Percentiles rank a stretch among this genome's conserved stretches.
Conservation (phyloP, 2,113 vertebrate species). For the Rattus rattus region DNA sequence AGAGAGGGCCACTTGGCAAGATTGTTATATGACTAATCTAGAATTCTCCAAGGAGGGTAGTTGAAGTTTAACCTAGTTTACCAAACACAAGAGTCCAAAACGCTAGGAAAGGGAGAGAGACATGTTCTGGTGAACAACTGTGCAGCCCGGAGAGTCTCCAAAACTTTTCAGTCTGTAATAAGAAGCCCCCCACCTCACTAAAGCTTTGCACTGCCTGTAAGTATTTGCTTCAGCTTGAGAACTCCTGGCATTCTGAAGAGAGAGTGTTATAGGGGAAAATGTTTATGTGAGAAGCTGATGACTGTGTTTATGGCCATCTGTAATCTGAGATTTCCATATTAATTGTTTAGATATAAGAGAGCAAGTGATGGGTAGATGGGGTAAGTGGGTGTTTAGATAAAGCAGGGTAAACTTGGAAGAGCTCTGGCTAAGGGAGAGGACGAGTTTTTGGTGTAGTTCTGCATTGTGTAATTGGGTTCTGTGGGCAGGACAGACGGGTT, state of each 20-base stretch:
- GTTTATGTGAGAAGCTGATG: not conserved
- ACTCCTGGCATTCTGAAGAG: rapidly evolving
- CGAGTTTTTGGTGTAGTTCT: not conserved
- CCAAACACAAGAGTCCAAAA: not conserved
- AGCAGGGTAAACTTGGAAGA: not conserved
- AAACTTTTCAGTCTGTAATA: not conserved
- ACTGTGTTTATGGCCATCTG: not conserved
- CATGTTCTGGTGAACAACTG: not conserved
- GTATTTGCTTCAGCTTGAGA: not conserved
- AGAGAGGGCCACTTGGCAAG: not conserved
- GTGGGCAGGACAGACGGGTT: not conserved
- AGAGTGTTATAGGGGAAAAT: not conserved
- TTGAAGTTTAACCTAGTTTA: not conserved
- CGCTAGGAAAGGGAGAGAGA: not conserved
- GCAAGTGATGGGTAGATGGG: not conserved
- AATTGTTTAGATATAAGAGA: not conserved
- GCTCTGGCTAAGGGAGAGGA: not conserved
- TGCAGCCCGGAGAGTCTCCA: not conserved
- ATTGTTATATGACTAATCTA: not conserved
- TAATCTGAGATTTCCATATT: not conserved
- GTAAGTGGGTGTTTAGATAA: not conserved
- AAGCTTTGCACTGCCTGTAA: not conserved
- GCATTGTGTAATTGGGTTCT: not conserved
- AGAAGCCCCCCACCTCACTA: not conserved
- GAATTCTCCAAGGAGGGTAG: not conserved